These are phyloP conservation scores for Pyrgilauda ruficollis DNA, from an alignment of 2,113 vertebrate species.

Conservation along the genomic window DNA sequence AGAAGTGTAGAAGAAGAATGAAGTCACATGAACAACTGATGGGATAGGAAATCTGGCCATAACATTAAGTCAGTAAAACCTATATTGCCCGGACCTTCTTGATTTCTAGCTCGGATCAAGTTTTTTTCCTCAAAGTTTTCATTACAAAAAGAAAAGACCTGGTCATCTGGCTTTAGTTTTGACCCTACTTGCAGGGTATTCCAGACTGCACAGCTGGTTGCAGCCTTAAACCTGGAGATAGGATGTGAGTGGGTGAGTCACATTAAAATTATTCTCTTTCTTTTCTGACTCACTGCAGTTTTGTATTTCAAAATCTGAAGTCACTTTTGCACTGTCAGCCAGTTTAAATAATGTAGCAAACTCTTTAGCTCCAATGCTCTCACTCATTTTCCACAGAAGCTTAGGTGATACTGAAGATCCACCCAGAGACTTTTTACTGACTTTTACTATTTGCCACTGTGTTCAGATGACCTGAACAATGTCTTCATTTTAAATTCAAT, in stretches of 20 bases:
- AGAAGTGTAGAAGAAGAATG: not conserved
- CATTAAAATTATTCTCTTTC: not conserved
- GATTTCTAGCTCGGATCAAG: not conserved
- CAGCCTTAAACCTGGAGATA: not conserved
- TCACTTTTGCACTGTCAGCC: not conserved
- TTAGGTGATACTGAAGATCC: not conserved
- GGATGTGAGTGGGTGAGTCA: not conserved
- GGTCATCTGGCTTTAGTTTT: not conserved
- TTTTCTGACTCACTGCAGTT: not conserved
- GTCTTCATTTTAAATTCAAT: not conserved
- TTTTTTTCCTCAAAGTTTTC: not conserved
- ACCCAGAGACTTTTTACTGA: not conserved
- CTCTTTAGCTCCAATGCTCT: not conserved
- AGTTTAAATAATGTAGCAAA: not conserved
- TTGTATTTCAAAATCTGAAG: not conserved
- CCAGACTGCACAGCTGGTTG: not conserved
- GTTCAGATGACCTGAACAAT: not conserved
- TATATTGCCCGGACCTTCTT: not conserved
- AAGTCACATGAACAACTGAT: not conserved
- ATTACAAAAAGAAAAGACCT: not conserved
- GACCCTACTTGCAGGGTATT: not conserved
- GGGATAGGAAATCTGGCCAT: not conserved
- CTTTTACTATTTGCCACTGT: not conserved
- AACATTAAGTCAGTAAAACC: not conserved
- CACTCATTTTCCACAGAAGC: not conserved